These are phyloP conservation scores for Gavia stellata DNA, from an alignment of 2,113 vertebrate species.

Conservation along the genomic window DNA sequence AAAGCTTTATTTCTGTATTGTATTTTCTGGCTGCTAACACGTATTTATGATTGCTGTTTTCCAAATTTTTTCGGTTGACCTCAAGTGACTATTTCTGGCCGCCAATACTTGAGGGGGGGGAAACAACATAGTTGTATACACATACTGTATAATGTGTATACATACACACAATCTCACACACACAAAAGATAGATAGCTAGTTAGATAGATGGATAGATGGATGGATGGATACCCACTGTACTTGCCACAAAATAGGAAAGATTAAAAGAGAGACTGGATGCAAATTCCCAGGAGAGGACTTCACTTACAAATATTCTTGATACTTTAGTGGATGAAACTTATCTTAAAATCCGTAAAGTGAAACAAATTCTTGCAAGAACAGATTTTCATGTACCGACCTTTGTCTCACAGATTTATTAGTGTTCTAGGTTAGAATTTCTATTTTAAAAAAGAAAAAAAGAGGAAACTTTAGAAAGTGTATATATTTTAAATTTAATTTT, in stretches of 20 bases:
- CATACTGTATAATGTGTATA: background rate
- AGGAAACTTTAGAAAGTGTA: background rate
- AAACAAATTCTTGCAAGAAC: background rate
- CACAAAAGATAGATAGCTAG: background rate
- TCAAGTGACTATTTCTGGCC: background rate
- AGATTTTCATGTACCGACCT: background rate
- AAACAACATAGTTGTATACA: background rate
- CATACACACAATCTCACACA: background rate
- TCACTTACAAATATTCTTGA: background rate
- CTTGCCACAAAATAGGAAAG: background rate
- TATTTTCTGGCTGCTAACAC: background rate
- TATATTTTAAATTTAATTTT: background rate
- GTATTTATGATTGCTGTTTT: background rate
- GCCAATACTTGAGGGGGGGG: fast-evolving
- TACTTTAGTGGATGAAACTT: background rate
- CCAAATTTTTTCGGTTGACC: background rate
- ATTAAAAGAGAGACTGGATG: background rate
- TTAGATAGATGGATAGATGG: background rate
- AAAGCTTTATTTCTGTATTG: background rate
- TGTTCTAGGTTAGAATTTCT: background rate
- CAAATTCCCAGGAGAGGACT: background rate
- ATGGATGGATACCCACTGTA: background rate
- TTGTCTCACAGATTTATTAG: background rate
- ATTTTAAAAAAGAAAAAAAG: background rate
- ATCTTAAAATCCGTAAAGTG: background rate